These are phyloP conservation scores for Scomber japonicus DNA, from an alignment of 2,113 vertebrate species.

Conservation along the genomic window DNA sequence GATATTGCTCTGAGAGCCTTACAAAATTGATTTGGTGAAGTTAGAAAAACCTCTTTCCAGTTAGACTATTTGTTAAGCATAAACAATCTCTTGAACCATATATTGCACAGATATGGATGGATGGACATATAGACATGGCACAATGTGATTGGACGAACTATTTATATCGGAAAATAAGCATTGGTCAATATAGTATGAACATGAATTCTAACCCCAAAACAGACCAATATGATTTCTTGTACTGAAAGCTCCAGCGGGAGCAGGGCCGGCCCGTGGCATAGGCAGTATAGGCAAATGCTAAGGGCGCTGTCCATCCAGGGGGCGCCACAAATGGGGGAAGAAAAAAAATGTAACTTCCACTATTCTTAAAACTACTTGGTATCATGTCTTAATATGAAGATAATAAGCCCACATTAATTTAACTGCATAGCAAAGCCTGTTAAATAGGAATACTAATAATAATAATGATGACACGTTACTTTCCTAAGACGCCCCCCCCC, in stretches of 20 bases:
- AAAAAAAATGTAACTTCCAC: too few species aligned
- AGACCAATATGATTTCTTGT: conserved; percentile 11
- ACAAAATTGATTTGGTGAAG: not conserved
- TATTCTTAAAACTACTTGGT: too few species aligned
- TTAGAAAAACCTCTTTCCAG: not conserved
- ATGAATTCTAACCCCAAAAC: not conserved
- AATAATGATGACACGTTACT: too few species aligned
- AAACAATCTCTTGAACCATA: not conserved
- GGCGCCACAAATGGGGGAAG: too few species aligned
- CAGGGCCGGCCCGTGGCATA: too few species aligned
- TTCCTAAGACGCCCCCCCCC: too few species aligned
- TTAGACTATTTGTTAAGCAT: not conserved
- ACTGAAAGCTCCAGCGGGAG: conserved; percentile 22
- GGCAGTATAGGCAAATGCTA: too few species aligned
- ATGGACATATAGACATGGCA: not conserved
- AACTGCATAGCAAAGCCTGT: too few species aligned
- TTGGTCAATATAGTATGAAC: conserved; percentile 24
- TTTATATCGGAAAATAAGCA: not conserved
- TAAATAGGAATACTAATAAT: too few species aligned
- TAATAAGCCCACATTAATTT: too few species aligned
- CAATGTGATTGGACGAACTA: not conserved
- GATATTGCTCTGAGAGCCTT: not conserved
- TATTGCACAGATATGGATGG: not conserved
- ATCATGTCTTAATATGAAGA: too few species aligned
- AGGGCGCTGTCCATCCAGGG: too few species aligned